Percentiles rank a stretch among this genome's conserved stretches.
phyloP scores from a whole-genome alignment of 2,888 invertebrate species.

The Mallateleia sp. region DNA sequence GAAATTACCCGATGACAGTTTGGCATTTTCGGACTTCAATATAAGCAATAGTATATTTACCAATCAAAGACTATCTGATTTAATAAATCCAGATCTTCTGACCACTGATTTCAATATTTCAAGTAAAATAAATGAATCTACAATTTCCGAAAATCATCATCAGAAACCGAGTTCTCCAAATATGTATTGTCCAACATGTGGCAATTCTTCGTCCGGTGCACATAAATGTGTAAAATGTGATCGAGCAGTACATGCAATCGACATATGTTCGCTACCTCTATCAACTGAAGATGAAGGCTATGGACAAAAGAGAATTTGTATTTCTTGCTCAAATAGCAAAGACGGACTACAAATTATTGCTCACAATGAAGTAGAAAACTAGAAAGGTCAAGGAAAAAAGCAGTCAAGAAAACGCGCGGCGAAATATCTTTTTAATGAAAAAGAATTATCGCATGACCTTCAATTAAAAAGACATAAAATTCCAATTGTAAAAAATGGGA shows the following conservation, averaged over 20 bases:
- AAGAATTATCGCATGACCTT: not conserved
- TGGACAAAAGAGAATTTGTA: conserved; percentile 29
- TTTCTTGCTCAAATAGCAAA: conserved; percentile 3
- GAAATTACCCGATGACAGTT: too few relatives aligned
- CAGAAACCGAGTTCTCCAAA: too few relatives aligned
- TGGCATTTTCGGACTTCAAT: too few relatives aligned
- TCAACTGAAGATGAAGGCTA: conserved; percentile 38
- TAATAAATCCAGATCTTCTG: too few relatives aligned
- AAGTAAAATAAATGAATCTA: too few relatives aligned
- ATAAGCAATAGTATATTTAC: too few relatives aligned
- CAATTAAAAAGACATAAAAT: conserved; percentile 1
- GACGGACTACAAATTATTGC: not conserved
- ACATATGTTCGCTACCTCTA: conserved; percentile 32
- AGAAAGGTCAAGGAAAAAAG: conserved; percentile 20
- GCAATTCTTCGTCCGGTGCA: not conserved
- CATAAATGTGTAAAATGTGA: conserved; percentile 40
- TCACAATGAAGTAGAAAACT: conserved; percentile 25
- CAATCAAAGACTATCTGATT: too few relatives aligned
- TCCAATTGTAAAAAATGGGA: conserved; percentile 38
- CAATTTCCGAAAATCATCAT: too few relatives aligned
- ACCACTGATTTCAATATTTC: too few relatives aligned
- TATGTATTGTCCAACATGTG: not conserved
- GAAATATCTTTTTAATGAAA: conserved; percentile 31
- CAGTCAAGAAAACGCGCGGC: conserved; percentile 2
- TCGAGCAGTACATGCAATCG: conserved; percentile 29